phyloP scores from a whole-genome alignment of 2,888 invertebrate genomes.

The Linyphia triangularis region DNA sequence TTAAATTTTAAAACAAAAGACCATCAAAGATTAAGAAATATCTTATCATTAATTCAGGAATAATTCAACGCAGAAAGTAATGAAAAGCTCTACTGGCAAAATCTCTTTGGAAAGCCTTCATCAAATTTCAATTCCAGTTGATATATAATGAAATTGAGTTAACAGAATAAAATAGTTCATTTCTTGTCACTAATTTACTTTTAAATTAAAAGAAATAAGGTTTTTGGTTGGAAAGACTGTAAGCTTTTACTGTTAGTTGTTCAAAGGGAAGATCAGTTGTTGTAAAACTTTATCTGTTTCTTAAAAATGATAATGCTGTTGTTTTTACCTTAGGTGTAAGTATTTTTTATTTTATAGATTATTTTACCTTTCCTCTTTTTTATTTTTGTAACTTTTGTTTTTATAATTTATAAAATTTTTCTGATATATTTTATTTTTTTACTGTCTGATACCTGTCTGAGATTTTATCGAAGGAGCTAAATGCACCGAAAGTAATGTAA shows the following conservation, averaged over 20 bases:
- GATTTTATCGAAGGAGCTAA: neutral
- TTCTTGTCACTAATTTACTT: slow-evolving; percentile 15
- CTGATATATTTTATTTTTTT: too few relatives aligned
- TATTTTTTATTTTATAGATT: neutral
- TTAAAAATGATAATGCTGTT: neutral
- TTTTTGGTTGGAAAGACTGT: neutral
- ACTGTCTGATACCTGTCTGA: neutral
- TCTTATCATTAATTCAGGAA: too few relatives aligned
- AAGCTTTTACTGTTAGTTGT: too few relatives aligned
- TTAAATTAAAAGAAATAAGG: neutral
- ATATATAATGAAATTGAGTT: neutral
- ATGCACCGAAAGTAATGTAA: neutral
- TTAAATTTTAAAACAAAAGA: too few relatives aligned
- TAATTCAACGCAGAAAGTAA: too few relatives aligned
- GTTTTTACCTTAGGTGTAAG: neutral
- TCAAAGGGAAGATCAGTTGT: neutral
- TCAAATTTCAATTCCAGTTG: neutral
- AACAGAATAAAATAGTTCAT: neutral
- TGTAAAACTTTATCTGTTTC: neutral
- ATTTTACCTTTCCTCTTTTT: neutral
- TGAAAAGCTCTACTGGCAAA: neutral
- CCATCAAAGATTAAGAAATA: too few relatives aligned
- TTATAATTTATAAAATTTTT: neutral
- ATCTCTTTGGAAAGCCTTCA: neutral
- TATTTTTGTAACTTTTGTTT: neutral